A percentile compares a stretch with the other conserved stretches of the same genome.
phyloP scores from a whole-genome alignment of 2,113 vertebrate genomes.

The Indri indri region DNA sequence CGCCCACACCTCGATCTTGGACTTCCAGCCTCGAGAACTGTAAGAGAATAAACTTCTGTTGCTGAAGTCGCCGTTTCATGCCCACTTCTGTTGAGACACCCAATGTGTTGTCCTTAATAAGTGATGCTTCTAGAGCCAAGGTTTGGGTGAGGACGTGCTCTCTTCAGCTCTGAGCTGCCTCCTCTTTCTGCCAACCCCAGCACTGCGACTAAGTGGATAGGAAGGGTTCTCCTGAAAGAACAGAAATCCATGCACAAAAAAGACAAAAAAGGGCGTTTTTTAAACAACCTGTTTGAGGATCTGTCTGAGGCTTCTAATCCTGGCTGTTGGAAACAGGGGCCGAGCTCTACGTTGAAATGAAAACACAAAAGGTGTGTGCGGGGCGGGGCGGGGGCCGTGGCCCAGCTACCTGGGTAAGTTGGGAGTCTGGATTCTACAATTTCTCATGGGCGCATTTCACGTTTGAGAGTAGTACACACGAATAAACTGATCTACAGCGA shows the following conservation, averaged over 20 bases:
- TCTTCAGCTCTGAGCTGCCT: too few species aligned
- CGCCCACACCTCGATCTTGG: not conserved
- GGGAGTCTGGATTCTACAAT: not conserved
- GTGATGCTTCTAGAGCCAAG: not conserved
- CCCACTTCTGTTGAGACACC: rapidly evolving
- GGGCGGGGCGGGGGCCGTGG: rapidly evolving
- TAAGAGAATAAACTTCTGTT: not conserved
- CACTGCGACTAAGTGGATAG: not conserved
- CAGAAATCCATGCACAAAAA: not conserved
- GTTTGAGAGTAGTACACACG: not conserved
- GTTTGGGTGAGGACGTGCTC: not conserved
- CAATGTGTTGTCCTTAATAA: not conserved
- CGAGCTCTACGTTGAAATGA: not conserved
- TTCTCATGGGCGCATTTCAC: rapidly evolving
- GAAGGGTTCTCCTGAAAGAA: not conserved
- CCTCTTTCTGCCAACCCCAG: not conserved
- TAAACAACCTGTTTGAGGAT: not conserved
- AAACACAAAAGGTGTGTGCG: rapidly evolving
- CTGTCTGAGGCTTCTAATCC: not conserved
- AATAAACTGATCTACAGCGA: not conserved
- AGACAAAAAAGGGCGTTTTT: not conserved
- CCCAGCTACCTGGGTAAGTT: not conserved
- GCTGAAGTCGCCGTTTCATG: not conserved
- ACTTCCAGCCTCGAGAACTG: not conserved
- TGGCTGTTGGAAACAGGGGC: not conserved